A percentile compares a stretch with the other conserved stretches of the same genome.
These are phyloP conservation scores for Leptopilina syphax DNA, from an alignment of 2,888 invertebrate genomes.

Conservation along the genomic window DNA sequence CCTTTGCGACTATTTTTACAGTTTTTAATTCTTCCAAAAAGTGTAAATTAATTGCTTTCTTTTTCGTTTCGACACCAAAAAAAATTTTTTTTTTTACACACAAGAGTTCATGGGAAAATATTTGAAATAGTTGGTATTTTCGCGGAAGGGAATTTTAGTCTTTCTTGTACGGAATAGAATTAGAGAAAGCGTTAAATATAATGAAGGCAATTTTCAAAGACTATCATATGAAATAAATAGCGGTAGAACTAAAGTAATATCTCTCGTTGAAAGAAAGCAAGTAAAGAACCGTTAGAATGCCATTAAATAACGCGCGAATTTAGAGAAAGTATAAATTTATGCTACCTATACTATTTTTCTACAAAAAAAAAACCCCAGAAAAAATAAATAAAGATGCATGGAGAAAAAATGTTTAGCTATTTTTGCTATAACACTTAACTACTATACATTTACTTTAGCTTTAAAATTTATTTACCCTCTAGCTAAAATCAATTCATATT, in stretches of 20 bases:
- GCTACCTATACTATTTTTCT: not conserved
- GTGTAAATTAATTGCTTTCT: too few relatives aligned
- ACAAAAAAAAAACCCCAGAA: too few relatives aligned
- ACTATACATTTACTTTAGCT: too few relatives aligned
- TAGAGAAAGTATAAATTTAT: not conserved
- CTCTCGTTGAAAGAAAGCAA: slow-evolving; percentile 5
- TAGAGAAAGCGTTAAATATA: slow-evolving; percentile 13
- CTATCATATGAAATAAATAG: slow-evolving; percentile 10
- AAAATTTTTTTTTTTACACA: too few relatives aligned
- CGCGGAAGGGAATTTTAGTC: not conserved
- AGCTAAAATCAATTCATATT: too few relatives aligned
- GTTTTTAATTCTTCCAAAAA: too few relatives aligned
- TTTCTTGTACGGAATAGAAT: not conserved
- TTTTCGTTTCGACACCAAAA: too few relatives aligned
- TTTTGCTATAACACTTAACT: too few relatives aligned
- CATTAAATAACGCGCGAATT: slow-evolving; percentile 7
- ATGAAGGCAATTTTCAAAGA: slow-evolving; percentile 11
- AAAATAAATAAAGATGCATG: too few relatives aligned
- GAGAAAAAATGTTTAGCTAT: too few relatives aligned
- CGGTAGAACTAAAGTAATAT: slow-evolving; percentile 14
- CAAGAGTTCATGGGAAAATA: not conserved
- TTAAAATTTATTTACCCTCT: too few relatives aligned
- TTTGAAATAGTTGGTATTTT: not conserved
- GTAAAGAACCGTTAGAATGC: slow-evolving; percentile 7
- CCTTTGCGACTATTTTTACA: too few relatives aligned